Evolutionary conservation across 2,113 vertebrate species (phyloP).

Genomic region (Propithecus coquereli): DNA sequence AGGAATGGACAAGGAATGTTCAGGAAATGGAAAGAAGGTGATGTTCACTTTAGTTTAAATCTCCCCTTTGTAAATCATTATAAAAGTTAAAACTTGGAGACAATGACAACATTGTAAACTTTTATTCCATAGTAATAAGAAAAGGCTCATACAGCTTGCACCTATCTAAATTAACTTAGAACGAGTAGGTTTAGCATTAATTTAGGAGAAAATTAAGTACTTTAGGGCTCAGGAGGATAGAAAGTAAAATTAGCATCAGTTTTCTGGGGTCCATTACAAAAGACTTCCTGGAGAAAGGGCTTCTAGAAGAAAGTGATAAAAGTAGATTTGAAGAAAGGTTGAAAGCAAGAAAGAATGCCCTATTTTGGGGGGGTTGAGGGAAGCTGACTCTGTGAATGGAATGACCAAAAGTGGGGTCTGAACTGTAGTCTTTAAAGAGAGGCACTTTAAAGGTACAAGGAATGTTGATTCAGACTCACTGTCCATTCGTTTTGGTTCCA

Average conservation of each 20-base stretch:
- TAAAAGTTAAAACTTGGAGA: constrained; percentile 46
- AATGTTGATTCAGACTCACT: background rate
- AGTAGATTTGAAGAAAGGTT: background rate
- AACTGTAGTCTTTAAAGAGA: background rate
- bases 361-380: background rate
- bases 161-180: constrained; percentile 21
- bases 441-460: background rate
- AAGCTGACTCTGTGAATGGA: background rate
- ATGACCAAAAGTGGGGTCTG: background rate
- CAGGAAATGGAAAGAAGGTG: background rate
- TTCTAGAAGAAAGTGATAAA: constrained; percentile 27
- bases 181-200: constrained; percentile 33
- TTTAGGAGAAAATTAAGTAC: background rate
- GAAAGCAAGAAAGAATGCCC: background rate
- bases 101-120: constrained; percentile 36
- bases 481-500: background rate
- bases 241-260: constrained; percentile 32
- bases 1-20: background rate
- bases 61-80: background rate
- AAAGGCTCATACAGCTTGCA: constrained; percentile 20
- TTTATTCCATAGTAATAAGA: constrained; percentile 34
- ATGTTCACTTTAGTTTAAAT: constrained; percentile 18
- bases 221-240: background rate
- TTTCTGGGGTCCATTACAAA: background rate
- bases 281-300: background rate